Evolutionary conservation across 2,113 vertebrate genomes (phyloP).

Genomic region (Saguinus imperator): DNA sequence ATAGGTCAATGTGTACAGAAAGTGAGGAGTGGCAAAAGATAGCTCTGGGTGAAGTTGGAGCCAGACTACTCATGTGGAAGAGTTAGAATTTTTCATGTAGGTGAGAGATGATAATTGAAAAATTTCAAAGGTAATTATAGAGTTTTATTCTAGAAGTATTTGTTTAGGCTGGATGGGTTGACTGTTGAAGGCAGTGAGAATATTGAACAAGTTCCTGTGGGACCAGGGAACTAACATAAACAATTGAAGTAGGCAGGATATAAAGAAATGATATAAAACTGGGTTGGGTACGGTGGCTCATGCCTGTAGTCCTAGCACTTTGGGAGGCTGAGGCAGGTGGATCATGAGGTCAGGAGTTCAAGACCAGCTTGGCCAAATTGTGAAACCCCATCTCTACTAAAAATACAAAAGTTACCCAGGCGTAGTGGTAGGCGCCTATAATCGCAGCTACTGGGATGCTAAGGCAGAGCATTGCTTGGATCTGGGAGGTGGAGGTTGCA

Average conservation of each 20-base stretch:
- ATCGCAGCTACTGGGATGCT: no score
- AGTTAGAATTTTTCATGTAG: neutral
- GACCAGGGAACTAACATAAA: neutral
- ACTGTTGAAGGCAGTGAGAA: neutral
- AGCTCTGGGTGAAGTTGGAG: no score
- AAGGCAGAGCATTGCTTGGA: no score
- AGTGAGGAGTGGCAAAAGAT: neutral
- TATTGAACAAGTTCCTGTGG: neutral
- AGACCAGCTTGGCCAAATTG: no score
- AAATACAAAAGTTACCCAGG: no score
- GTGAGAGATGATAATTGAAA: neutral
- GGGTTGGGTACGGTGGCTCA: no score
- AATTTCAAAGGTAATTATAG: neutral
- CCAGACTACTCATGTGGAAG: neutral
- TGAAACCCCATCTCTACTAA: no score
- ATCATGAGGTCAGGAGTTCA: no score
- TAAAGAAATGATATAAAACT: neutral
- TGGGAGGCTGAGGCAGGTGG: no score
- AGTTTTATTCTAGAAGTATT: conserved; percentile 10
- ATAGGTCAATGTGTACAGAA: neutral
- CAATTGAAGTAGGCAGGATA: neutral
- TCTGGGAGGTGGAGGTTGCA: no score
- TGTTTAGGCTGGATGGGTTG: neutral
- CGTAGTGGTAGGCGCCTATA: no score
- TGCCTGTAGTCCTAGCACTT: no score